Evolutionary conservation across 2,113 vertebrate species (phyloP).

Genomic region (Leucoraja erinaceus): DNA sequence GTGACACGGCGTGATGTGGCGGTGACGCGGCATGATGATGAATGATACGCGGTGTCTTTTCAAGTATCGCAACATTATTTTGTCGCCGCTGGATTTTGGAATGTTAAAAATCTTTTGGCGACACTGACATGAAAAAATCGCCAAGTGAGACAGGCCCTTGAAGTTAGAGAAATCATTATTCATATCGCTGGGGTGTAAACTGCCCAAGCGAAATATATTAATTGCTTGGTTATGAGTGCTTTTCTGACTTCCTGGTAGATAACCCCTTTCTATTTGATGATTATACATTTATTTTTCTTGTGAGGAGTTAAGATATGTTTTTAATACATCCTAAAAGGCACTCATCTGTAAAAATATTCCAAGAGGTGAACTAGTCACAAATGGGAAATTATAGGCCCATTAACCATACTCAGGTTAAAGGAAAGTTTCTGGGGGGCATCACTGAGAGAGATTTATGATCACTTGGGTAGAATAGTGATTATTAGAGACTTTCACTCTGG

Average conservation of each 20-base stretch:
- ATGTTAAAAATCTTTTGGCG: too few species aligned
- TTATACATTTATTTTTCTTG: neutral
- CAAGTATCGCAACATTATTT: too few species aligned
- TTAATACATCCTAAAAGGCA: neutral
- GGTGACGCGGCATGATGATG: too few species aligned
- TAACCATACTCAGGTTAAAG: neutral
- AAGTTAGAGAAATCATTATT: too few species aligned
- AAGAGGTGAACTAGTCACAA: neutral
- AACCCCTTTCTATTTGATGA: neutral
- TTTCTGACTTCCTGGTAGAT: neutral
- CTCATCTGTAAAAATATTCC: neutral
- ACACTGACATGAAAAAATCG: too few species aligned
- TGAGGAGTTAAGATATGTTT: neutral
- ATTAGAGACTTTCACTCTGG: neutral
- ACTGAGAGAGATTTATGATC: neutral
- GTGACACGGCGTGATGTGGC: too few species aligned
- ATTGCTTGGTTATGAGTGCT: neutral
- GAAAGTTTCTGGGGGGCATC: neutral
- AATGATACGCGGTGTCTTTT: too few species aligned
- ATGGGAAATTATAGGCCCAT: neutral
- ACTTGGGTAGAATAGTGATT: neutral
- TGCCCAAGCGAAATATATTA: too few species aligned
- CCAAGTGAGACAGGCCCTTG: too few species aligned
- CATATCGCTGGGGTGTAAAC: too few species aligned
- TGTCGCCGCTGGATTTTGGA: too few species aligned